Evolutionary conservation across 2,888 invertebrate species (phyloP), one percentile per base, ranked within the genome.

Genomic region (Drosophila kambysellisi): DNA sequence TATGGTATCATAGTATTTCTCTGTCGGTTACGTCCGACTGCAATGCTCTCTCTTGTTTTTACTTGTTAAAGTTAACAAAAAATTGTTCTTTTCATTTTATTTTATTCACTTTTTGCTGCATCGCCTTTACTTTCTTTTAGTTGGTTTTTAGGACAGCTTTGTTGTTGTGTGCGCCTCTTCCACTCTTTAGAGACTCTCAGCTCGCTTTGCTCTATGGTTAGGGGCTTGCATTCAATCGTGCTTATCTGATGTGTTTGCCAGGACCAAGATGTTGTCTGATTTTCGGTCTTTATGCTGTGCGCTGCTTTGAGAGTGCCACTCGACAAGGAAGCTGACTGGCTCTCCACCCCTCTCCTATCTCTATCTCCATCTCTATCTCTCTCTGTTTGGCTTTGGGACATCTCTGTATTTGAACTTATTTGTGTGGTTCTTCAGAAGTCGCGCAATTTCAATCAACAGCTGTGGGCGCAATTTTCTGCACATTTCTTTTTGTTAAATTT

Each of bases 231-330:
- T 90, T 90, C 89, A 90, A 90, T 89, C 88, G 81, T 69, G 68
- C 79, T 79, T 85, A 85, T 85, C 91, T 89, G 85, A 85, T 85
- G 79, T 77, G 78, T 77, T 67, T 64, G 77, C 72, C 81, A 74
- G 75, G 65, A 72, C 80, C 69, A 87, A 90, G 89, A 85, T 90
- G 91, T 85, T 85, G 91, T 83, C 88, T 85, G 85, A 85, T 89
- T 89, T 87, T 85, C 35, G 89, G 88, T 87, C 84, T 90, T 83
- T 88, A 90, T 84, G 77, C 83, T 83, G 59, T 53, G 70, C 69
- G 63, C 65, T 65, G 61, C 82, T 79, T 74, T 84, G 73, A 85
- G 86, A 62, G 67, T 58, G 82, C 51, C 68, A 73, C 67, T 70
- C 68, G 69, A 70, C 57, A 29, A 60, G 67, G 35, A 25, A 51